Base-by-base conservation (phyloP, 2,888 invertebrate genomes). In the Spodoptera littoralis region DNA sequence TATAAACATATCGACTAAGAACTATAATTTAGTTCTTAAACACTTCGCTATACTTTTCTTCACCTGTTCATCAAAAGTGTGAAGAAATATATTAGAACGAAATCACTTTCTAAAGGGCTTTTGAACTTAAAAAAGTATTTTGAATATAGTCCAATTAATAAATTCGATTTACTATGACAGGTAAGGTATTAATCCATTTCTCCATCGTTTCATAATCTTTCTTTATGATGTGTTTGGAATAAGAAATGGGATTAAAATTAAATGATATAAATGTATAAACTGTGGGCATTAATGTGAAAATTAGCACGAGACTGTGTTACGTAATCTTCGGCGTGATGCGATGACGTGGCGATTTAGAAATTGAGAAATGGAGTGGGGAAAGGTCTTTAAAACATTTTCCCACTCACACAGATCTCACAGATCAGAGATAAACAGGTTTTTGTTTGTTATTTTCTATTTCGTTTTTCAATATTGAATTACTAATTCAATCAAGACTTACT, bases 71-170 rank as follows among this genome's bases (percentile, higher is more conserved):
- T 57, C 43, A 11, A 65, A 76, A 65, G 77, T 76, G 65, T 44
- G 18, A 58, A 75, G 50, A 57, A 70, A 54, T 70, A 70, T 30
- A 75, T 50, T 63, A 45, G 36, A 8, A 60, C 49, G n/a, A 70
- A 55, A 73, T 54, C 22, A 30, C 43, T 63, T 55, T 60, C 53
- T n/a, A 58, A 63, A 45, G 30, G 24, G 44, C 48, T 41, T 63
- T 62, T 63, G 69, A 72, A 48, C 30, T 47, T 24, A 12, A 12
- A 47, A 3, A 2, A 5, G 1, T 56, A 56, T 62, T 57, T 60
- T 60, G 56, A 53, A 24, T 62, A 75, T 63, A 18, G 54, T 36
- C 69, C 76, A 79, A 79, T 76, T 78, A 65, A 78, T 76, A 75
- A 68, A 68, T 75, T 49, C 53, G 8, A 47, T 64, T 66, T 73